These are phyloP conservation scores for Meloidogyne chitwoodi DNA, from an alignment of 1,140 invertebrate genomes.

Conservation along the genomic window DNA sequence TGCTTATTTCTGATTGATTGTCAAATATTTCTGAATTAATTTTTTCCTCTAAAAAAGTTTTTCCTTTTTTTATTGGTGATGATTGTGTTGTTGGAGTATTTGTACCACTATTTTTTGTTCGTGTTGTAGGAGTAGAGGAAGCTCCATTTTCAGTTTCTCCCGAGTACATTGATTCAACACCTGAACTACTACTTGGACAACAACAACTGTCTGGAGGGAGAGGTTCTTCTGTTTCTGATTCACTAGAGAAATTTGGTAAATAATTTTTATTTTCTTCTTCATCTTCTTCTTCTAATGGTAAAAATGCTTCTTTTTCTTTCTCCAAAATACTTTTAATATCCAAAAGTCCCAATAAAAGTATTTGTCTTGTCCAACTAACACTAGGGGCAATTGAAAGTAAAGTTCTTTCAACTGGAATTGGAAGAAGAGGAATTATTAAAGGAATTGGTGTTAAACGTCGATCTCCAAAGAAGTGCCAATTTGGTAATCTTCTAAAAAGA, in stretches of 20 bases:
- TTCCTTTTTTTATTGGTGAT: neutral
- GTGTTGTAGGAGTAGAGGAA: neutral
- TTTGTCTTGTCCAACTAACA: constrained; percentile 7
- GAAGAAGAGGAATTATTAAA: neutral
- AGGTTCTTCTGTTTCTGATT: constrained; percentile 7
- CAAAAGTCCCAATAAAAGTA: constrained; percentile 7
- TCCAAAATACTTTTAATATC: constrained; percentile 2
- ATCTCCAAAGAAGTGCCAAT: constrained; percentile 23
- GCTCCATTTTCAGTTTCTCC: neutral
- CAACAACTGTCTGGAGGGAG: neutral
- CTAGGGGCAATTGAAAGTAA: constrained; percentile 12
- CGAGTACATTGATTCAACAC: constrained; percentile 17
- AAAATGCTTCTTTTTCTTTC: neutral
- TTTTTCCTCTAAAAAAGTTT: neutral
- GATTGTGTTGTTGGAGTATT: neutral
- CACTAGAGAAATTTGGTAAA: neutral
- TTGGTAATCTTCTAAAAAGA: constrained; percentile 13
- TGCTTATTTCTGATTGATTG: neutral
- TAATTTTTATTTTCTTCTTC: neutral
- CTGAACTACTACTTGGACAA: constrained; percentile 19
- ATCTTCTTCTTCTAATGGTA: neutral
- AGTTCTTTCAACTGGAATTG: constrained; percentile 9
- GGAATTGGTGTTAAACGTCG: constrained; percentile 10
- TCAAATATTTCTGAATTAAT: neutral
- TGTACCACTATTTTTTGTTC: neutral